phyloP scores from a whole-genome alignment of 1,140 invertebrate species.

The Drosophila guanche region DNA sequence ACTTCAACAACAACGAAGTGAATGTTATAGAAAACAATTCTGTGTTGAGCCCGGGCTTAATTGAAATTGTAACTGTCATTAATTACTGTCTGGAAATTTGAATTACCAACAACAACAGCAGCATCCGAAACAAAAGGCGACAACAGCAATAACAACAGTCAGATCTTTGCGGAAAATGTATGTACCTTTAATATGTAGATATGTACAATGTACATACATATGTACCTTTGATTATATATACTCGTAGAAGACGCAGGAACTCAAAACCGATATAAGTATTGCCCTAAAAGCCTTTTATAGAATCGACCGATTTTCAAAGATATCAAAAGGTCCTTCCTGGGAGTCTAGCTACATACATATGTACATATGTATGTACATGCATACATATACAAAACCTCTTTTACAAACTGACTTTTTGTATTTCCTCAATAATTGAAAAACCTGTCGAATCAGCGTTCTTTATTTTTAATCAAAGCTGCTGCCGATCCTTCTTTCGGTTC shows the following conservation, averaged over 20 bases:
- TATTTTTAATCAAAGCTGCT: conserved; percentile 69
- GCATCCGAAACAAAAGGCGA: conserved; percentile 41
- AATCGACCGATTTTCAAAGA: too few relatives aligned
- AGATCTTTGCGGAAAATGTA: conserved; percentile 36
- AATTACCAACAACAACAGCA: conserved; percentile 63
- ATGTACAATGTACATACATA: too few relatives aligned
- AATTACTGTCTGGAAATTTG: conserved; percentile 83
- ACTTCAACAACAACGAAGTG: conserved; percentile 34
- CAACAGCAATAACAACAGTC: conserved; percentile 38
- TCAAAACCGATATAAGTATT: too few relatives aligned
- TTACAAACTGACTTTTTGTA: conserved; percentile 17
- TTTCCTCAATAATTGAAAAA: conserved; percentile 74
- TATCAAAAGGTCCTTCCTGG: too few relatives aligned
- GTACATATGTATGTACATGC: too few relatives aligned
- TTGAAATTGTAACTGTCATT: conserved; percentile 83
- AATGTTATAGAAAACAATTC: conserved; percentile 72
- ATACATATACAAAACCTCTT: too few relatives aligned
- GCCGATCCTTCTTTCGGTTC: background rate
- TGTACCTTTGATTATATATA: too few relatives aligned
- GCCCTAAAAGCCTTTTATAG: too few relatives aligned
- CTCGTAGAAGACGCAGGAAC: too few relatives aligned
- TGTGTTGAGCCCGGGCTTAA: conserved; percentile 58
- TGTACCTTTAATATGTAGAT: background rate
- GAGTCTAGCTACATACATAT: too few relatives aligned
- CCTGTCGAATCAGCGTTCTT: conserved; percentile 71